Evolutionary conservation across 2,113 vertebrate genomes (phyloP).

Genomic region (Prietella phreatophila): DNA sequence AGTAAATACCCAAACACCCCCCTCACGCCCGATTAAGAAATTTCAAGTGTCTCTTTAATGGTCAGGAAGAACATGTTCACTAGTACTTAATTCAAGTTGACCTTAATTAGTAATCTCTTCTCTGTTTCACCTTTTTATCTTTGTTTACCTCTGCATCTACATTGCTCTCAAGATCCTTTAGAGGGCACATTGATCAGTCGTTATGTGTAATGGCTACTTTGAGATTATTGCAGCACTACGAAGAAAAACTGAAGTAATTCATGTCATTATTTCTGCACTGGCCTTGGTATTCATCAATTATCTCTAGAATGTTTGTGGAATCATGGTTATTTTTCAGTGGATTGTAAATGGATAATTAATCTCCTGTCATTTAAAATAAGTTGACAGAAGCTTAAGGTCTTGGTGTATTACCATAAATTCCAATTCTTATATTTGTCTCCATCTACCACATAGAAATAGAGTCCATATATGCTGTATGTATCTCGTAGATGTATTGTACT

Average conservation of each 20-base stretch:
- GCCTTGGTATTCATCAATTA: constrained; percentile 54
- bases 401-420: neutral
- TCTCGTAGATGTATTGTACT: neutral
- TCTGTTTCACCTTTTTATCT: constrained; percentile 11
- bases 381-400: constrained; percentile 38
- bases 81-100: neutral
- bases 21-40: too few relatives aligned
- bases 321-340: constrained; percentile 52
- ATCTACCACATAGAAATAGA: neutral
- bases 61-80: neutral
- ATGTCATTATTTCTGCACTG: constrained; percentile 40
- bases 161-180: constrained; percentile 31
- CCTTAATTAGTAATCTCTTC: neutral
- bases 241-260: constrained; percentile 51
- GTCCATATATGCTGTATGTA: neutral
- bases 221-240: constrained; percentile 47
- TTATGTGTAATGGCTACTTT: constrained; percentile 52
- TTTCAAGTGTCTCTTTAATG: neutral
- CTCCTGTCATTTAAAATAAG: constrained; percentile 46
- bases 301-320: constrained; percentile 47
- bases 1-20: neutral
- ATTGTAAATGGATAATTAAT: constrained; percentile 49
- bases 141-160: neutral
- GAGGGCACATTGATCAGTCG: constrained; percentile 43
- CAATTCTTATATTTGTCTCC: neutral